phyloP scores from a whole-genome alignment of 2,888 invertebrate genomes.

The Cataglyphis rosenhaueri region DNA sequence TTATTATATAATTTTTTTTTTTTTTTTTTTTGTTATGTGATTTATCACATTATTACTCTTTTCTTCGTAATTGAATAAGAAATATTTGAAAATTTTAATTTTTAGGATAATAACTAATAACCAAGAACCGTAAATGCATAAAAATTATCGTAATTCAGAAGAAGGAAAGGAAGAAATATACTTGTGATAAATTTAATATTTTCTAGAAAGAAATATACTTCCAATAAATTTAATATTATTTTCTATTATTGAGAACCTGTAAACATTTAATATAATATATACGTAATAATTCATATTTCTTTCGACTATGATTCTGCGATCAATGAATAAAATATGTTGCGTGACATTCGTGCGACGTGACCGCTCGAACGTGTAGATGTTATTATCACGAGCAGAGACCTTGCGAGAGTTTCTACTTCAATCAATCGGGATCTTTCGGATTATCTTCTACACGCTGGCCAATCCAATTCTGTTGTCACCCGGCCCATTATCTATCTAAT shows the following conservation, averaged over 20 bases:
- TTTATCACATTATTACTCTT: not conserved
- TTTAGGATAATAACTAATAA: not conserved
- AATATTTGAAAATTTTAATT: not conserved
- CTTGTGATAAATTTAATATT: not conserved
- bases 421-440: conserved; percentile 77
- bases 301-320: not conserved
- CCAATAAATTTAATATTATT: not conserved
- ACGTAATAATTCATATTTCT: not conserved
- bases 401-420: conserved; percentile 43
- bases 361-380: conserved; percentile 74
- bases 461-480: conserved; percentile 70
- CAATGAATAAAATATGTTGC: conserved; percentile 3
- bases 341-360: conserved; percentile 64
- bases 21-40: not conserved
- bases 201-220: no score
- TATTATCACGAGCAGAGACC: conserved; percentile 73
- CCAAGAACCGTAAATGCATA: not conserved
- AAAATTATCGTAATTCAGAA: not conserved
- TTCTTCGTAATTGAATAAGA: not conserved
- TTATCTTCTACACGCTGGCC: conserved; percentile 74
- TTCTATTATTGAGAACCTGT: not conserved
- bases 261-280: conserved; percentile 13
- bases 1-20: not conserved
- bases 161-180: not conserved
- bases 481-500: conserved; percentile 74